Evolutionary conservation across 2,888 invertebrate genomes (phyloP).

Genomic region (Caenorhabditis sp.): DNA sequence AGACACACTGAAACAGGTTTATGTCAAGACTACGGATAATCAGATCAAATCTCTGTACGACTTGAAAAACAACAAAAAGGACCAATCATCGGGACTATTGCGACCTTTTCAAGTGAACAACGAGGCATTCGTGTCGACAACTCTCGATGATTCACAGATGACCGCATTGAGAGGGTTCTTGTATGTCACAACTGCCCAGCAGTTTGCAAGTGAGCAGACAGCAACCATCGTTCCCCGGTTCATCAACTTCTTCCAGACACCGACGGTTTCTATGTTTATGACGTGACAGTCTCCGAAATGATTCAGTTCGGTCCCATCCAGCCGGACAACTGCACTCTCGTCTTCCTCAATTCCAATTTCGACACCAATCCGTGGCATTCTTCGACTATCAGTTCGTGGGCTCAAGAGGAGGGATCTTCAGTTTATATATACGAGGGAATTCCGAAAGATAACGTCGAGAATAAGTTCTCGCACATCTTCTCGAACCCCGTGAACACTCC

Average conservation of each 20-base stretch:
- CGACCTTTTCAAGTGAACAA: not conserved
- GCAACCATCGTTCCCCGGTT: too few species aligned
- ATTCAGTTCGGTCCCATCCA: not conserved
- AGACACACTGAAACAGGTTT: not conserved
- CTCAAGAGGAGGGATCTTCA: not conserved
- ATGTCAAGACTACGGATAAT: not conserved
- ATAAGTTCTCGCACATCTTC: conserved; percentile 34
- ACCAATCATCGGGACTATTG: not conserved
- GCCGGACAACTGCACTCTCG: conserved; percentile 28
- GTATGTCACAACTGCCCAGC: conserved; percentile 10
- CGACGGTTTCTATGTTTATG: not conserved
- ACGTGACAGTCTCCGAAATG: not conserved
- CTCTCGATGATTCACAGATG: not conserved
- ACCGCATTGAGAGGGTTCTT: not conserved
- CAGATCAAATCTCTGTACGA: not conserved
- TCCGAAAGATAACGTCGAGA: conserved; percentile 40
- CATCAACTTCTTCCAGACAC: not conserved
- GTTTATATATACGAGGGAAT: conserved; percentile 39
- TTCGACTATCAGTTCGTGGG: conserved; percentile 32
- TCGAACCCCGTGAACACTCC: conserved; percentile 25
- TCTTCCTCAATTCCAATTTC: conserved; percentile 38
- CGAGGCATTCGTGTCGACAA: not conserved
- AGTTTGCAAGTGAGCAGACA: not conserved
- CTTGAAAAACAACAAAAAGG: not conserved
- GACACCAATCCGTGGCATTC: conserved; percentile 23